Base-by-base conservation (phyloP, 35 echinoderm and acorn worm genomes). In the Patiria miniata region DNA sequence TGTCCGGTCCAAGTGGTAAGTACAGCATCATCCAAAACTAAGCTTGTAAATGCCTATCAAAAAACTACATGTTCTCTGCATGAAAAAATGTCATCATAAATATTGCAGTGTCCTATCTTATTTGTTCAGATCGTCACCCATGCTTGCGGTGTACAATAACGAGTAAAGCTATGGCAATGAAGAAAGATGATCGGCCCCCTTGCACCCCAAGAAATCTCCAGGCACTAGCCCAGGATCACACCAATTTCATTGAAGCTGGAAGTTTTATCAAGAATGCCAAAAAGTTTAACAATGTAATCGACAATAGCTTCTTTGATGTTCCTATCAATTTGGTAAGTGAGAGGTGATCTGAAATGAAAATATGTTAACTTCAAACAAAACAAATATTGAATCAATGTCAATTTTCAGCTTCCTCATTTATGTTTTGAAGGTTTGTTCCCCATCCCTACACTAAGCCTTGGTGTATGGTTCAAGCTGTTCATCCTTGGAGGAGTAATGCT, bases 381-480 rank as follows among this genome's bases (percentile, higher is more conserved):
- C 14, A 22, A 59, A 14, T 15, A 15, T 14, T 15, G 22, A 22
- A 59, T 59, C 14, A 15, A 14, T 14, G 22, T 22, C 56, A 59
- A 59, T 15, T 14, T 22, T 15, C 22, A 14, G 14, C 14, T 59
- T 59, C 56, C 56, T 59, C 14, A 59, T 59, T 14, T 15, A 14
- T 59, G 14, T 14, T 22, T n/a, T n/a, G n/a, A n/a, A 59, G 56
- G 56, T 59, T 26, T 59, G 56, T 59, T 26, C 56, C 18, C 56
- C 56, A 59, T 59, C 56, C 18, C 56, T 59, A 26, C 56, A 59
- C 56, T 59, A 59, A 59, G 56, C 56, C 56, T 59, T 59, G 56
- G 56, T 59, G 56, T 59, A 59, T 59, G 56, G 56, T 59, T 59
- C 56, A 59, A 59, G 56, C 8, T 59, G 28, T 59, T 59, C 56